Base-by-base conservation (phyloP, 2,888 invertebrate genomes). In the Cataglyphis livida region DNA sequence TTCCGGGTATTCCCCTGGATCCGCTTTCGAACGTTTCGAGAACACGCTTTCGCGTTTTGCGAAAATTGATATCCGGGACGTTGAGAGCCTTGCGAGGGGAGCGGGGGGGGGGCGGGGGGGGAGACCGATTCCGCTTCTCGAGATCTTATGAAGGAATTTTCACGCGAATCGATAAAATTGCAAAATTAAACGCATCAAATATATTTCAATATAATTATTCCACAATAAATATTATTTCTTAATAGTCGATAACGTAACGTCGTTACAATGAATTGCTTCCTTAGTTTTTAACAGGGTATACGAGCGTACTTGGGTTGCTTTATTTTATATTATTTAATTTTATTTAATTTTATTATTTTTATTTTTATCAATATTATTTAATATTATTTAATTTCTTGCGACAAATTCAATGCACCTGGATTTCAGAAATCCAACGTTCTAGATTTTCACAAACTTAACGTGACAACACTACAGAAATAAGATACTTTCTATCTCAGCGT, bases 11-110 rank as follows among this genome's bases (percentile, higher is more conserved):
- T 78, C 44, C 28, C 25, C 1, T 35, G 59, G 7, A 70, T 59
- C 57, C 54, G 59, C 57, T 78, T 59, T 32, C 59, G 70, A 70
- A 44, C 44, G 41, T 78, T 78, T 70, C 38, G 54, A 59, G 71
- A 70, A 59, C 59, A 71, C 66, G 51, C 32, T 68, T 51, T 51
- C 51, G 54, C 54, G 28, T 28, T 65, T 76, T 35, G 18, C 15
- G 44, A 61, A 79, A 79, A 79, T 48, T 70, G 78, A 71, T 70
- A 59, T 71, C 44, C 35, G 57, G 10, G 2, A 21, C 68, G 32
- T 44, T 28, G 57, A 32, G 32, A 59, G 44, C 68, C 61, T 59
- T 35, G 38, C 25, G 35, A 0, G 25, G 25, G 25, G 25, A 1
- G 1, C 0, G 25, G 25, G 25, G 0, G 1, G 25, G 25, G 1